Percentiles rank a stretch among this genome's conserved stretches.
Evolutionary conservation across 2,797 vertebrate species (phyloP).

Genomic region (Uromys caudimaculatus): DNA sequence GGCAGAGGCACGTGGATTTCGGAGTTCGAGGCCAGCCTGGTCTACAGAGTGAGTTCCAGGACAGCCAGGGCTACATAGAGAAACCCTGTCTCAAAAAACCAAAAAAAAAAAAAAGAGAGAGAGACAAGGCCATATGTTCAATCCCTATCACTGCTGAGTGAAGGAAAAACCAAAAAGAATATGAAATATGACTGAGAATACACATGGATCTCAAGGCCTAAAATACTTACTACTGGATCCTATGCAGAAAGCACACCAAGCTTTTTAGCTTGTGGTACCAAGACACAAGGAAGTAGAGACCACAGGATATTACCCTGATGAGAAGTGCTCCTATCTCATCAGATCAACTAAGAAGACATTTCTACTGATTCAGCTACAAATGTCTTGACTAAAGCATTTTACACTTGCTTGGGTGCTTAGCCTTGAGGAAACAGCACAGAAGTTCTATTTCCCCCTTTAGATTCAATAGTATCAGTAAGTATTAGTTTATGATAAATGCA

Average conservation of each 20-base stretch:
- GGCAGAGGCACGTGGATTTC: no score
- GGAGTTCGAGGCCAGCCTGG: no score
- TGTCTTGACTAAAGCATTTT: slow-evolving; percentile 52
- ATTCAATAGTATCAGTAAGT: background rate
- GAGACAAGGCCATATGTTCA: background rate
- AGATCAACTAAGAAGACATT: slow-evolving; percentile 44
- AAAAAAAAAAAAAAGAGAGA: no score
- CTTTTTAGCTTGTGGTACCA: slow-evolving; percentile 13
- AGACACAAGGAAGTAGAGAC: background rate
- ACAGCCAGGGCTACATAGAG: no score
- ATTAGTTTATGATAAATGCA: background rate
- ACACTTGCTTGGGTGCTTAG: background rate
- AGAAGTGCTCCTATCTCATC: slow-evolving; percentile 25
- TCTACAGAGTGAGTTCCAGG: no score
- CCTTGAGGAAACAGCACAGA: slow-evolving; percentile 33
- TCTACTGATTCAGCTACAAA: slow-evolving; percentile 31
- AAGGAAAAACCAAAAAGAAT: background rate
- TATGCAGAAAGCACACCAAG: background rate
- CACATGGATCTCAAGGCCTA: background rate
- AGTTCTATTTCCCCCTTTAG: background rate
- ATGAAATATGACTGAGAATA: background rate
- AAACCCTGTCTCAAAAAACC: no score
- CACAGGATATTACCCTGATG: background rate
- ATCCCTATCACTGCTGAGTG: background rate
- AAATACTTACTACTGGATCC: background rate